Conservation (phyloP, 2,888 invertebrate genomes). For the Drosophila nigritarsus region DNA sequence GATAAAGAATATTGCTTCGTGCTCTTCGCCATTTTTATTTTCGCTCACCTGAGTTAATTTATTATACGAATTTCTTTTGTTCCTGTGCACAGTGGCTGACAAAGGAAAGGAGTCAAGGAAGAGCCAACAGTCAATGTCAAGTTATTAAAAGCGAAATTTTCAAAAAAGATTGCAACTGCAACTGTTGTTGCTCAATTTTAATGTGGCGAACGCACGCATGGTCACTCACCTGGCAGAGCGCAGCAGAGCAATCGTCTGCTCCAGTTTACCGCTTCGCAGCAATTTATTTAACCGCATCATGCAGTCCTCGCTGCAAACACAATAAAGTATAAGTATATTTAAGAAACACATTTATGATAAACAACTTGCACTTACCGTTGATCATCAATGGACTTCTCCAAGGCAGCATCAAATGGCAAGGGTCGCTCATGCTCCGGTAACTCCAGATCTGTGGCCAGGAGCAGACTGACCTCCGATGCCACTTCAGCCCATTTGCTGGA, state of each 20-base stretch:
- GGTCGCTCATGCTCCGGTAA: conserved; percentile 86
- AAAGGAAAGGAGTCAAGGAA: conserved; percentile 19
- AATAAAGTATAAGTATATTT: conserved; percentile 11
- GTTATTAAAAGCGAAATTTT: conserved; percentile 70
- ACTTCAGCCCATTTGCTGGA: conserved; percentile 89
- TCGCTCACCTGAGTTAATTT: conserved; percentile 69
- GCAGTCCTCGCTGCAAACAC: conserved; percentile 90
- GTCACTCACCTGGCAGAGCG: conserved; percentile 90
- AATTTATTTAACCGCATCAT: conserved; percentile 94
- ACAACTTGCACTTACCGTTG: conserved; percentile 89
- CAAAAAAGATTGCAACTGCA: conserved; percentile 57
- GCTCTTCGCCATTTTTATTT: conserved; percentile 14
- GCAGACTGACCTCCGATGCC: conserved; percentile 87
- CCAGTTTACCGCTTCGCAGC: conserved; percentile 90
- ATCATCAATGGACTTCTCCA: conserved; percentile 93
- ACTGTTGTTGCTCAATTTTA: conserved; percentile 49
- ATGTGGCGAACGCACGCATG: conserved; percentile 14
- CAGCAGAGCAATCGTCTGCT: conserved; percentile 92
- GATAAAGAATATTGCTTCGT: conserved; percentile 11
- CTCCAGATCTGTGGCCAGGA: conserved; percentile 86
- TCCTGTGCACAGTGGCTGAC: conserved; percentile 26
- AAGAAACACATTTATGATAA: neutral
- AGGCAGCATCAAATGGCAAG: conserved; percentile 94
- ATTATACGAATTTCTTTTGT: conserved; percentile 75
- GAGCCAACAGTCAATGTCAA: conserved; percentile 74